Evolutionary conservation across 1,140 invertebrate genomes (phyloP), one percentile per base, ranked within the genome.

Genomic region (Bombus soroeensis): DNA sequence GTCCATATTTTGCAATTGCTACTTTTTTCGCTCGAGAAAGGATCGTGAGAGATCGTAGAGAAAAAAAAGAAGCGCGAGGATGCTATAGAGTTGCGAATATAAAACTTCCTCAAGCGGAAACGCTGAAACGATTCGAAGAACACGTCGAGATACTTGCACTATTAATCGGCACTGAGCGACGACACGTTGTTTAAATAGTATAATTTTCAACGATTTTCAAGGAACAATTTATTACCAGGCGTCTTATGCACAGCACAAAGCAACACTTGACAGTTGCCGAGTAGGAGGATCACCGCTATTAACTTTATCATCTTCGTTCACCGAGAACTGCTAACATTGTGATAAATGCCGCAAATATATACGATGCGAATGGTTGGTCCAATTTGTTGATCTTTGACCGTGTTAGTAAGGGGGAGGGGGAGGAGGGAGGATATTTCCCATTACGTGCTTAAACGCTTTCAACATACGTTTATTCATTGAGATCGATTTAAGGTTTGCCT

Each of bases 341-440:
- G 68, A 4, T 28, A 71, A 39, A 71, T 39, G 28, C 22, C 9
- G 22, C 68, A 34, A n/a, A 39, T 83, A 34, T 77, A 70, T 57
- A 68, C 34, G 28, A 12, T n/a, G 12, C 0, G 0, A 3, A 3
- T 12, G 12, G 13, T 10, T 15, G 18, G 13, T 10, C 0, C 1
- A 10, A 34, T 6, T 47, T 47, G 12, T 22, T 79, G 82, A 79
- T 37, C 76, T 79, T 79, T 71, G 66, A 18, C 68, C 75, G 22
- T 5, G 2, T 13, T 0, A 47, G 37, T 8, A 9, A 25, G 28
- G 39, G 37, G 18, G 39, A 71, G 57, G 9, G 5, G 28, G 39
- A n/a, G 18, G 39, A 71, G 57, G 9, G 5, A 0, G 71, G 22
- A 6, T 47, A 41, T 1, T 73, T 15, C 15, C 25, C 5, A 12